Conservation (phyloP, 2,113 vertebrate genomes). For the Paracanthobrama guichenoti region DNA sequence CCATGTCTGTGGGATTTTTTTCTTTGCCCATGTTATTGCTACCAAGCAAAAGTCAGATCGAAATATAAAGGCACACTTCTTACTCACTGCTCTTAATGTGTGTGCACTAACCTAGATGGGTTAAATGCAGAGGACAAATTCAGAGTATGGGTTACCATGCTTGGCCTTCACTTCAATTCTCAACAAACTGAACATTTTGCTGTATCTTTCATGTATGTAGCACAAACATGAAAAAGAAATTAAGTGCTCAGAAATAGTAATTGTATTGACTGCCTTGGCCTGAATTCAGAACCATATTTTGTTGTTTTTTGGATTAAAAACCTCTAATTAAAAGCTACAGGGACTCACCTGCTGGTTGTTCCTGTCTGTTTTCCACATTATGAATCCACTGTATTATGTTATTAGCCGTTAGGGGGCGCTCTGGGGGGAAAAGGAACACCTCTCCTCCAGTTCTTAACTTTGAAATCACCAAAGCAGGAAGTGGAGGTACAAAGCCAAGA, state of each 20-base stretch:
- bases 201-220: neutral
- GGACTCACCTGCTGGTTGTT: slow-evolving; percentile 81
- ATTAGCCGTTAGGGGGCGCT: slow-evolving; percentile 69
- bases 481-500: slow-evolving; percentile 74
- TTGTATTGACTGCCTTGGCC: neutral
- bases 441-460: slow-evolving; percentile 73
- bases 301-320: neutral
- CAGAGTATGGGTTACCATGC: too few species aligned
- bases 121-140: too few species aligned
- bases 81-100: too few species aligned
- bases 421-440: slow-evolving; percentile 84
- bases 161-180: neutral
- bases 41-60: neutral
- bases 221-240: neutral
- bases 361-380: slow-evolving; percentile 74
- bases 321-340: neutral
- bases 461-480: slow-evolving; percentile 84
- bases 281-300: neutral
- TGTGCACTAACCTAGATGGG: too few species aligned
- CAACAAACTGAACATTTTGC: neutral
- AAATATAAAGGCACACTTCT: neutral
- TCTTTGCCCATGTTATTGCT: too few species aligned
- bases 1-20: too few species aligned
- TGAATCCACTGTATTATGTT: slow-evolving; percentile 84
- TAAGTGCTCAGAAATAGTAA: neutral